Evolutionary conservation across 2,888 invertebrate genomes (phyloP).

Genomic region (Lasioglossum oenotherae): DNA sequence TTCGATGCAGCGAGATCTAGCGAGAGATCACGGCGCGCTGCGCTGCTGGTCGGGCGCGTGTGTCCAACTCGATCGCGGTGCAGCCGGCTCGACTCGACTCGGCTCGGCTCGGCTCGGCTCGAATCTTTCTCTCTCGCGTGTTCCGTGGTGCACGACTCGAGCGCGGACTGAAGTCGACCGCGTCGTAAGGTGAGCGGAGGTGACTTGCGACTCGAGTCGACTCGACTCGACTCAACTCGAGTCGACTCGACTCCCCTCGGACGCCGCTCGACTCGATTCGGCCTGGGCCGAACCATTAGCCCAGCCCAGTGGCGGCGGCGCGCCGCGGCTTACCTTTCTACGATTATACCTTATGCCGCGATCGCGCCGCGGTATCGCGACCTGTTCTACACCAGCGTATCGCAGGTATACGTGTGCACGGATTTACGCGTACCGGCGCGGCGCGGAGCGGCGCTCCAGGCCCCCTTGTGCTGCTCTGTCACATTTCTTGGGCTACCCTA

Average conservation of each 20-base stretch:
- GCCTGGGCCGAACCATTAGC: constrained; percentile 45
- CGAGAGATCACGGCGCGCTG: not conserved
- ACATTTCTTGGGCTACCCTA: not conserved
- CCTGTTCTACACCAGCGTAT: constrained; percentile 38
- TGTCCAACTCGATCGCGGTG: constrained; percentile 60
- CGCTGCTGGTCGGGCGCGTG: constrained; percentile 44
- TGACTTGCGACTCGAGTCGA: constrained; percentile 79
- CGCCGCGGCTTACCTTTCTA: constrained; percentile 42
- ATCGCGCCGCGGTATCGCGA: constrained; percentile 54
- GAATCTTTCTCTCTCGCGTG: constrained; percentile 69
- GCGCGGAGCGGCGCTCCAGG: not conserved
- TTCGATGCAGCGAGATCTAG: not conserved
- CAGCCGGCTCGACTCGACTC: constrained; percentile 56
- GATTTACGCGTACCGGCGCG: not conserved
- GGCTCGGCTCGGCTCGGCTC: constrained; percentile 25
- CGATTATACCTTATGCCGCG: not conserved
- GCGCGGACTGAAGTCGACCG: constrained; percentile 75
- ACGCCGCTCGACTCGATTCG: constrained; percentile 53
- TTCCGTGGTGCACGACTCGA: constrained; percentile 79
- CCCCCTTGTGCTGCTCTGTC: not conserved
- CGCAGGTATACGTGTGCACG: constrained; percentile 29
- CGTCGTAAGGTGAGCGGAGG: constrained; percentile 81
- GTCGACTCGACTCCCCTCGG: constrained; percentile 69
- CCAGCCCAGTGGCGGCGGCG: constrained; percentile 68
- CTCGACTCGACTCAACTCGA: constrained; percentile 50